phyloP scores from a whole-genome alignment of 2,888 invertebrate species.

The Pandemis heparana region DNA sequence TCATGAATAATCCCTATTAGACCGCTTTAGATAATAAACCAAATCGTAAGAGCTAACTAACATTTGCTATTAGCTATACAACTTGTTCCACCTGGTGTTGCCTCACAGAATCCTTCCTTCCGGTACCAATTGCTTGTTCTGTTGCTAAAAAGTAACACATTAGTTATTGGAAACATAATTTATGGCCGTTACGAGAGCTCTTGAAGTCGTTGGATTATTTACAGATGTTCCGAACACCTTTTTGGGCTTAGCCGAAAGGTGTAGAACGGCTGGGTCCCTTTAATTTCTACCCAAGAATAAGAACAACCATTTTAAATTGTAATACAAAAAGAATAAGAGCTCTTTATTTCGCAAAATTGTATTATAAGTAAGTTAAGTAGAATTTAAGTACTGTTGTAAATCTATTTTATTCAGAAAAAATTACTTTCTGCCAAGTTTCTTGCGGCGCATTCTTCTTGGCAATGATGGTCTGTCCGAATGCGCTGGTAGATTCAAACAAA shows the following conservation, averaged over 20 bases:
- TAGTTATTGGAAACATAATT: conserved; percentile 49
- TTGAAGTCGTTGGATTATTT: conserved; percentile 63
- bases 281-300: conserved; percentile 11
- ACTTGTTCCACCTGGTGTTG: conserved; percentile 4
- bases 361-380: too few species aligned
- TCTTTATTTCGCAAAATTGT: too few species aligned
- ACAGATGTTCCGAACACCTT: conserved; percentile 76
- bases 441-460: too few species aligned
- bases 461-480: too few species aligned
- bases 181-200: conserved; percentile 57
- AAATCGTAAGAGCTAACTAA: neutral
- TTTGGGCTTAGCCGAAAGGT: conserved; percentile 52
- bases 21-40: too few species aligned
- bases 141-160: conserved; percentile 16
- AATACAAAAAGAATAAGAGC: too few species aligned
- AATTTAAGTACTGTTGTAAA: too few species aligned
- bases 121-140: conserved; percentile 13
- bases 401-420: too few species aligned
- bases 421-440: too few species aligned
- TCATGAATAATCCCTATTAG: too few species aligned
- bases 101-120: conserved; percentile 31
- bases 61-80: conserved; percentile 5
- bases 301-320: too few species aligned
- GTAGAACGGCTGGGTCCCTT: conserved; percentile 37
- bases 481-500: too few species aligned